phyloP scores from a whole-genome alignment of 2,888 invertebrate species.

The Drosophila atripex region DNA sequence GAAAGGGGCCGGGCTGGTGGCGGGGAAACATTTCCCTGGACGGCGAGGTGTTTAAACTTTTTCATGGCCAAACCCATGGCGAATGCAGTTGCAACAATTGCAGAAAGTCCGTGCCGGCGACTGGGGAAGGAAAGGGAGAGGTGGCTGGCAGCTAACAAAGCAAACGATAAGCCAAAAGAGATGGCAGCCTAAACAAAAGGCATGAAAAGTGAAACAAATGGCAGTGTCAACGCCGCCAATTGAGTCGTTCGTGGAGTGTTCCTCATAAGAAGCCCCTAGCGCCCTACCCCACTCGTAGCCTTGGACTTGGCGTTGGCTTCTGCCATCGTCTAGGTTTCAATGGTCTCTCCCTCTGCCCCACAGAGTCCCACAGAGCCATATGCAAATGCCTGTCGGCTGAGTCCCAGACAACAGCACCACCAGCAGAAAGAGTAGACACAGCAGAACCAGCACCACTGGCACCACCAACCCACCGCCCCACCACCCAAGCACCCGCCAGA shows the following conservation, averaged over 20 bases:
- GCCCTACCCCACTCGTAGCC: conserved; percentile 44
- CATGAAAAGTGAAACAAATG: conserved; percentile 65
- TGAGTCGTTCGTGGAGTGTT: conserved; percentile 56
- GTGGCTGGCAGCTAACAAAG: conserved; percentile 36
- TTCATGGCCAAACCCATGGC: conserved; percentile 68
- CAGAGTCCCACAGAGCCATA: conserved; percentile 44
- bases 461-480: conserved; percentile 20
- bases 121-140: background rate
- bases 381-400: conserved; percentile 70
- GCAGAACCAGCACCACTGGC: conserved; percentile 17
- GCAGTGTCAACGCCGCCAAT: conserved; percentile 71
- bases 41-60: conserved; percentile 69
- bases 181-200: conserved; percentile 51
- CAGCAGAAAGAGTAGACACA: conserved; percentile 32
- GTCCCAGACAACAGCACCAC: conserved; percentile 50
- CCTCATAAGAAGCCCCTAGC: background rate
- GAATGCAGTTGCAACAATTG: conserved; percentile 56
- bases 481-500: conserved; percentile 14
- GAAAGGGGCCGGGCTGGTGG: background rate
- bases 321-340: conserved; percentile 71
- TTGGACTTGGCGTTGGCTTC: conserved; percentile 67
- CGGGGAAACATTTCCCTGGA: conserved; percentile 46
- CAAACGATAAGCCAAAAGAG: conserved; percentile 36
- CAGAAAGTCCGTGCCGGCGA: conserved; percentile 25
- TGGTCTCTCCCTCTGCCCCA: conserved; percentile 43